Evolutionary conservation across 1,140 invertebrate genomes (phyloP).

Genomic region (Chionoecetes opilio): DNA sequence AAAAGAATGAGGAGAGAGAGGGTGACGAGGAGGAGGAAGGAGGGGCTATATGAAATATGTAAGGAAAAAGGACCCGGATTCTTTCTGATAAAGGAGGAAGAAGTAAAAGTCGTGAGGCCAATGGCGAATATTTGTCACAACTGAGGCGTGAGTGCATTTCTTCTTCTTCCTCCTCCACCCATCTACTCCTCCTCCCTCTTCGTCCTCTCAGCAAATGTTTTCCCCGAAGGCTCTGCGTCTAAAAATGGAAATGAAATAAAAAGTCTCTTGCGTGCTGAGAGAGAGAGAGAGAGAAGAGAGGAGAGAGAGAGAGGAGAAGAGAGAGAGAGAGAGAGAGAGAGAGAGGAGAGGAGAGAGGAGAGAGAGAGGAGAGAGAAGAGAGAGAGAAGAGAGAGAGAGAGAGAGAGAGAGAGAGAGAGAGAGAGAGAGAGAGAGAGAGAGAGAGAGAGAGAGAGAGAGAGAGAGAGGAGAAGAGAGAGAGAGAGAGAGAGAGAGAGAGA

Average conservation of each 20-base stretch:
- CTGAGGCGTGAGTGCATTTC: background rate
- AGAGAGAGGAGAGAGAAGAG: conserved; percentile 14
- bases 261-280: background rate
- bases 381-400: background rate
- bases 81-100: background rate
- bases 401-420: background rate
- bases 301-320: conserved; percentile 23
- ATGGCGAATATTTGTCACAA: background rate
- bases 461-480: background rate
- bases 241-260: conserved; percentile 31
- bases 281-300: background rate
- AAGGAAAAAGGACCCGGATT: background rate
- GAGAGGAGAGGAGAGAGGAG: conserved; percentile 64
- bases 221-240: conserved; percentile 1
- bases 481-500: background rate
- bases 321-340: conserved; percentile 62
- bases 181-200: background rate
- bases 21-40: background rate
- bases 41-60: background rate
- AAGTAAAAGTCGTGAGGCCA: conserved; percentile 3
- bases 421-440: background rate
- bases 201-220: background rate
- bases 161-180: background rate
- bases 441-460: background rate
- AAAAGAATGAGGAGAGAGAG: background rate